These are phyloP conservation scores for Leptosomus discolor DNA, from an alignment of 2,113 vertebrate species.

Conservation along the genomic window DNA sequence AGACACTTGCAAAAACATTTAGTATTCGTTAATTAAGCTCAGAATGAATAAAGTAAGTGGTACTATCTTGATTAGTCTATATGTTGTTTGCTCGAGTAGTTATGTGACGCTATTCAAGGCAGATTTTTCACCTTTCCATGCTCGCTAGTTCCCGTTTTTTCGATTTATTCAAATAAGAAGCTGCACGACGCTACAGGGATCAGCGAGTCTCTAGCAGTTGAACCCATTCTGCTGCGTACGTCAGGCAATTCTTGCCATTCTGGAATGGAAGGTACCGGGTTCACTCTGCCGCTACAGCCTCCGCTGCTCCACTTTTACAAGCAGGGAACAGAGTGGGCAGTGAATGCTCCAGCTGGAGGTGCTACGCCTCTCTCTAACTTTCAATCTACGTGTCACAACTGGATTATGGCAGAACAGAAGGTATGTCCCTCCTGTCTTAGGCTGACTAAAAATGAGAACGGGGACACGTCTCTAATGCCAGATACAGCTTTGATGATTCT, in stretches of 20 bases:
- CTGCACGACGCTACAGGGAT: not conserved
- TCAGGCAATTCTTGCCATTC: not conserved
- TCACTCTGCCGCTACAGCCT: not conserved
- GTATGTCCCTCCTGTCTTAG: not conserved
- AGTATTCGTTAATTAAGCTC: not conserved
- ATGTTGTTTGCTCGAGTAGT: not conserved
- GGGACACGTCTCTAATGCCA: not conserved
- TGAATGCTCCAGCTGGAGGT: not conserved
- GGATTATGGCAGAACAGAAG: not conserved
- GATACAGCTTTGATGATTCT: not conserved
- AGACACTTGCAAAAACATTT: not conserved
- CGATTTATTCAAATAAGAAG: not conserved
- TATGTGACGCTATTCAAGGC: not conserved
- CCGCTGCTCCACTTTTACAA: not conserved
- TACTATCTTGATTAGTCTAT: too few species aligned
- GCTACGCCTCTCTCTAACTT: not conserved
- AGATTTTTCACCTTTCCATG: not conserved
- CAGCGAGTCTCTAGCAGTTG: not conserved
- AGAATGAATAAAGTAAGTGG: not conserved
- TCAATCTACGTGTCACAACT: too few species aligned
- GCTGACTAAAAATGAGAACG: not conserved
- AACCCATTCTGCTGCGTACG: not conserved
- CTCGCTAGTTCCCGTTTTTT: not conserved
- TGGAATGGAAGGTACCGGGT: not conserved
- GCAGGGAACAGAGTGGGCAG: rapidly evolving